Evolutionary conservation across 2,888 invertebrate species (phyloP), one percentile per base, ranked within the genome.

Genomic region (Drosophila diplacantha): DNA sequence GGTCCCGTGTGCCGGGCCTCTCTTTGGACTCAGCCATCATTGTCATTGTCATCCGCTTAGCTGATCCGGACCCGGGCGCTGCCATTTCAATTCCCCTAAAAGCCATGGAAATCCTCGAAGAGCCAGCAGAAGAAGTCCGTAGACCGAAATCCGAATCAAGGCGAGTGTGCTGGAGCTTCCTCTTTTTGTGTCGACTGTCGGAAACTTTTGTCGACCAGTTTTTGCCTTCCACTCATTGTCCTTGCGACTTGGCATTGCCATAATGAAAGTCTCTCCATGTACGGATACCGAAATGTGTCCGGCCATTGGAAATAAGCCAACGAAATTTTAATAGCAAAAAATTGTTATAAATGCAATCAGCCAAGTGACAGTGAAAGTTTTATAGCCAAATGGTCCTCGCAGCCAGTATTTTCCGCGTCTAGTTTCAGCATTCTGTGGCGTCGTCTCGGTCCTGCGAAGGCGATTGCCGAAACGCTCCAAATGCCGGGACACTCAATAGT

Each of bases 291-390:
- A 35, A 57, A 34, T 63, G 61, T 61, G 58, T 55, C 60, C 62
- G 38, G 56, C 60, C 49, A 67, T 78, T 78, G 78, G 77, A 79
- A 63, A 47, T 39, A 54, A 50, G 79, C 81, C 81, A 78, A 75
- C 72, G 69, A 76, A 68, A 63, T 64, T 72, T 67, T 74, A 72
- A 72, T 71, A 66, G 74, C 54, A 38, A 70, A 58, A 75, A 57
- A 57, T 58, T 46, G 31, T 39, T 57, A 66, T 62, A 66, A 66
- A 67, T 69, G 75, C 75, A 81, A 73, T 78, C 73, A 78, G 65
- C 72, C 65, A 72, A 72, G 49, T 77, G 79, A 62, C 80, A 72
- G 50, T 47, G 52, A 62, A 62, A 72, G 64, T 41, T 73, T 75
- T 69, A 77, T 63, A 47, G 53, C 56, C 34, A 65, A 80, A 69